Evolutionary conservation across 2,888 invertebrate genomes (phyloP).

Genomic region (Trichogramma evanescens): DNA sequence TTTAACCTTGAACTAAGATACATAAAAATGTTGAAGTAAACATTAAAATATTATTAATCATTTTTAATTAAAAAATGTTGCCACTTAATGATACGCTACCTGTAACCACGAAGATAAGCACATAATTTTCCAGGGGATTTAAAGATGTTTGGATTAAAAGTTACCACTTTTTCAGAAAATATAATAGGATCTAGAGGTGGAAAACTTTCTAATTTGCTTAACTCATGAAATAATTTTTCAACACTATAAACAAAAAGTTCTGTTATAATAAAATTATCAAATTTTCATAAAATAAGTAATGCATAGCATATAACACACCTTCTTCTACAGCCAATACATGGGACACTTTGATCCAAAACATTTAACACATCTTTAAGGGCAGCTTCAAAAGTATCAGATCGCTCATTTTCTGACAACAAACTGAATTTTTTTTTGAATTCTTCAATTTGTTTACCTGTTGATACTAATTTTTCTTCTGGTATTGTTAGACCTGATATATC

Average conservation of each 20-base stretch:
- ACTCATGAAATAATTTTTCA: conserved; percentile 79
- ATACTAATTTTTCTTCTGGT: conserved; percentile 73
- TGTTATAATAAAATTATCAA: background rate
- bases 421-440: conserved; percentile 78
- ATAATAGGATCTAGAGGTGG: conserved; percentile 83
- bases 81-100: conserved; percentile 50
- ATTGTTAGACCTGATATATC: conserved; percentile 81
- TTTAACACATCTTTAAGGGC: conserved; percentile 75
- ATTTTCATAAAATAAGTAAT: background rate
- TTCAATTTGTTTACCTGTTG: conserved; percentile 76
- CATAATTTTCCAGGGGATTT: conserved; percentile 74
- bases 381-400: conserved; percentile 74
- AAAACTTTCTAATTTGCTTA: conserved; percentile 70
- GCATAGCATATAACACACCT: conserved; percentile 53
- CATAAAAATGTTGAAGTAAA: background rate
- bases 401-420: conserved; percentile 69
- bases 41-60: background rate
- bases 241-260: conserved; percentile 57
- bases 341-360: conserved; percentile 83
- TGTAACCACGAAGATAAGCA: conserved; percentile 79
- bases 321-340: conserved; percentile 89
- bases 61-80: too few relatives aligned
- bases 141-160: conserved; percentile 72
- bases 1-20: conserved; percentile 61
- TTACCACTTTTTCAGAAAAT: conserved; percentile 67